Conservation (phyloP, 2,797 vertebrate genomes). For the Hapalemur alaotrensis region DNA sequence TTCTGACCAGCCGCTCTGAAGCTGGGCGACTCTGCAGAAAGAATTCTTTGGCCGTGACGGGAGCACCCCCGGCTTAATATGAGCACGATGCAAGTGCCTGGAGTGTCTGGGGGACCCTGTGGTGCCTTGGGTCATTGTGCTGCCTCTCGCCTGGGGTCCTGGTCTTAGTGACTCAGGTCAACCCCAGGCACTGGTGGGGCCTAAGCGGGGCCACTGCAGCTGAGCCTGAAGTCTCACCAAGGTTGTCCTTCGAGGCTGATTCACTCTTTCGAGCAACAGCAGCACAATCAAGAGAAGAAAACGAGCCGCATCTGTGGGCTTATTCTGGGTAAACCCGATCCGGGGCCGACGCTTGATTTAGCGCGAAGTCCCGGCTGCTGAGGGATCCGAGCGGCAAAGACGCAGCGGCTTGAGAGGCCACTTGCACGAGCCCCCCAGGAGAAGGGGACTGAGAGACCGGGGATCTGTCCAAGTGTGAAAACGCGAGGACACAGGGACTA, state of each 20-base stretch:
- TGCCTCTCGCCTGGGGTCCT: background rate
- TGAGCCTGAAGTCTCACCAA: background rate
- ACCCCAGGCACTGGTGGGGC: background rate
- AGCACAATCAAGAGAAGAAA: background rate
- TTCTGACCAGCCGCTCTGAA: background rate
- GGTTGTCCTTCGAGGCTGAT: background rate
- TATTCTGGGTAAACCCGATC: background rate
- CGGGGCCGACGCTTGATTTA: rapidly evolving
- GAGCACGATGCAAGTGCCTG: background rate
- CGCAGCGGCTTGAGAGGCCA: background rate
- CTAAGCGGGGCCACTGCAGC: background rate
- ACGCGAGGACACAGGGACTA: background rate
- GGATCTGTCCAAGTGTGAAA: background rate
- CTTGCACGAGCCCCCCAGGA: background rate
- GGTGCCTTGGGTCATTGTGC: rapidly evolving
- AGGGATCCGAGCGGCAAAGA: background rate
- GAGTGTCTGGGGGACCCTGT: background rate
- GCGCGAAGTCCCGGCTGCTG: background rate
- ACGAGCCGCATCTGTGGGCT: background rate
- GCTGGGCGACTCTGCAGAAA: background rate
- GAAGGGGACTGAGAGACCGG: background rate
- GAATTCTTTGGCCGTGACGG: background rate
- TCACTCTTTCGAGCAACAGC: too few species aligned
- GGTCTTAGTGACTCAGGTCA: background rate
- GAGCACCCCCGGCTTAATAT: background rate